Evolutionary conservation across 2,113 vertebrate species (phyloP), one percentile per base, ranked within the genome.

Genomic region (Otocyon megalotis): DNA sequence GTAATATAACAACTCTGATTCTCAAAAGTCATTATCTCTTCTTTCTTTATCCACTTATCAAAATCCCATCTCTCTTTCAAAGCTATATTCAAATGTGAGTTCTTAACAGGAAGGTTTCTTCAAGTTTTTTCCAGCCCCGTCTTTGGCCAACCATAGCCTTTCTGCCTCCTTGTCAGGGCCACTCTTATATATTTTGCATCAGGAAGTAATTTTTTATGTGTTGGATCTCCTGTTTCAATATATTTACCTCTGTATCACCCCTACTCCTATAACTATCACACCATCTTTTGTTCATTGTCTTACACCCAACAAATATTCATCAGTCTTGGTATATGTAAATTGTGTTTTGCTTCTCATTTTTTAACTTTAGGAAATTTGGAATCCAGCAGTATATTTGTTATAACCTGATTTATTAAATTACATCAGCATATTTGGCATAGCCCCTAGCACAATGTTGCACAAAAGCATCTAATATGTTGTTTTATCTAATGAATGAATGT

Each of bases 341-440:
- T 56, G 19, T 58, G 11, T 88, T 79, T 84, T 93, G 56, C 14
- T 93, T 69, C 50, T 80, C 28, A 54, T 67, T 81, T 9, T 85
- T 81, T 79, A 85, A 58, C 63, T 96, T 88, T 80, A 67, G 71
- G 37, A 88, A 80, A 84, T 69, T 67, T 85, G 37, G 24, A 69
- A 74, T 76, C 13, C 60, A 69, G 35, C 30, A 67, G 22, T 56
- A 26, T 89, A 76, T 69, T 62, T 62, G 93, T 88, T 74, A 92
- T 94, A 93, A 76, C 2, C 37, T 22, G 7, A 84, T 85, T 62
- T 94, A 24, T 63, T 86, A 81, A 89, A 81, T 81, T 24, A 50
- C 14, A 4, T 22, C 65, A 30, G 50, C 20, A 76, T 2, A 53
- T 17, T 32, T 93, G 67, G 26, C 26, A 92, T 0, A 86, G 30